A percentile compares a stretch with the other conserved stretches of the same genome.
These are phyloP conservation scores for Geodia barretti DNA, from an alignment of 37 sponge, comb jelly and placozoan species.

Conservation along the genomic window DNA sequence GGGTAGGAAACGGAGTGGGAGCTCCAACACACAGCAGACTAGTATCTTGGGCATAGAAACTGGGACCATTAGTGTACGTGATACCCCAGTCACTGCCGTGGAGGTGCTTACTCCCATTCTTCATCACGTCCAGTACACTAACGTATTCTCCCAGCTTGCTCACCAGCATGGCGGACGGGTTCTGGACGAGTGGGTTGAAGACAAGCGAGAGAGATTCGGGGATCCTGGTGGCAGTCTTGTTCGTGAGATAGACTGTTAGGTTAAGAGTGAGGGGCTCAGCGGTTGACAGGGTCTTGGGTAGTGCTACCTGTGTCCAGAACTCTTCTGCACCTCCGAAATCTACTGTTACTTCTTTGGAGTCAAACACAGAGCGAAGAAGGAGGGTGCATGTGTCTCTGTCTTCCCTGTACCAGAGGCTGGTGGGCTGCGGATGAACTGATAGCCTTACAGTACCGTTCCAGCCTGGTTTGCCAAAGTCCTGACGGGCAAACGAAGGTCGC, in stretches of 20 bases:
- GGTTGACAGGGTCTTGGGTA: too few species aligned
- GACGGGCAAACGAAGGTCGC: too few species aligned
- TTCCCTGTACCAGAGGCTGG: too few species aligned
- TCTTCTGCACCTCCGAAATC: too few species aligned
- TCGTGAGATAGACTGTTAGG: slow-evolving; percentile 27
- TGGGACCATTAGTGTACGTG: neutral
- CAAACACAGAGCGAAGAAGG: too few species aligned
- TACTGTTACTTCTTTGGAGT: too few species aligned
- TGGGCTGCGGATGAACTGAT: too few species aligned
- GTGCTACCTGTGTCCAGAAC: too few species aligned
- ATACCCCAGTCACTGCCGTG: slow-evolving; percentile 52
- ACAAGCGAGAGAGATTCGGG: slow-evolving; percentile 49
- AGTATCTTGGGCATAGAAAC: slow-evolving; percentile 29
- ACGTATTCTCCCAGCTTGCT: slow-evolving; percentile 49
- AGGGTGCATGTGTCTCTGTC: too few species aligned
- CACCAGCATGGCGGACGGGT: slow-evolving; percentile 21
- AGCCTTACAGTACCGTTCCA: too few species aligned
- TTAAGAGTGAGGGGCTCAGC: neutral
- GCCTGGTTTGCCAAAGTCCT: too few species aligned
- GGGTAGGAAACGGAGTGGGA: slow-evolving; percentile 58
- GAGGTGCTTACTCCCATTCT: slow-evolving; percentile 77
- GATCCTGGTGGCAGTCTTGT: slow-evolving; percentile 64
- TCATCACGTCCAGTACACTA: slow-evolving; percentile 48
- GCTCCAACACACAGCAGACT: slow-evolving; percentile 32
- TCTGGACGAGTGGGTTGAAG: slow-evolving; percentile 20